Evolutionary conservation across 2,797 vertebrate species (phyloP), one percentile per base, ranked within the genome.

Genomic region (Poecilia wingei): DNA sequence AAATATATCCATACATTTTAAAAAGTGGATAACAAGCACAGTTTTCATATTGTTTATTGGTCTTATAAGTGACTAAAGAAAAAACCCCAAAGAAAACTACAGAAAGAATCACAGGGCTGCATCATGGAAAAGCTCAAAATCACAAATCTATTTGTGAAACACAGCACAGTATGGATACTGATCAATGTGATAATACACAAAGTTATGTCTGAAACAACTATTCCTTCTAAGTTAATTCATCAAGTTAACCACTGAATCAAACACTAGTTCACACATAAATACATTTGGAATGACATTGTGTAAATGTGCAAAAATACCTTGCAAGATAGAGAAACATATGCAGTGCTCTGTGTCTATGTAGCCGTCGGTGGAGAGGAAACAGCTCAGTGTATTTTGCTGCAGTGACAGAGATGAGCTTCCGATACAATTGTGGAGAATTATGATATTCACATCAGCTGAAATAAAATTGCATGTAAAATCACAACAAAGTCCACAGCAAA

Each of bases 61-160:
- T 88, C 78, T 76, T 81, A 73, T 9, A 82, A 79, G 82, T 6
- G 79, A 89, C 82, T 31, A 28, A 31, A 59, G 9, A 64, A 85
- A 84, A 68, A 80, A 53, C 28, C 43, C 41, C 7, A 36, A 74
- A 75, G 1, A 59, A 86, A 82, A 76, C 4, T 36, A 73, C 55
- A 64, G 1, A 1, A 47, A 53, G 69, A 36, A 66, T 69, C 1
- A 12, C 41, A 25, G 72, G 46, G 28, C 46, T 18, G 8, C 10
- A 14, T 45, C 16, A 76, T 1, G 4, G 6, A 31, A 4, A 83
- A 25, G 61, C 28, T 64, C n/a, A 41, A 28, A 72, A 69, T 2
- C 13, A 79, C 5, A 76, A 78, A 33, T 55, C 41, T 46, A 43
- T 79, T 36, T 46, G 64, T 82, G 33, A 4, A 77, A 84, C 72